Base-by-base conservation (phyloP, 2,797 vertebrate genomes). In the Enteromius trimaculatus region DNA sequence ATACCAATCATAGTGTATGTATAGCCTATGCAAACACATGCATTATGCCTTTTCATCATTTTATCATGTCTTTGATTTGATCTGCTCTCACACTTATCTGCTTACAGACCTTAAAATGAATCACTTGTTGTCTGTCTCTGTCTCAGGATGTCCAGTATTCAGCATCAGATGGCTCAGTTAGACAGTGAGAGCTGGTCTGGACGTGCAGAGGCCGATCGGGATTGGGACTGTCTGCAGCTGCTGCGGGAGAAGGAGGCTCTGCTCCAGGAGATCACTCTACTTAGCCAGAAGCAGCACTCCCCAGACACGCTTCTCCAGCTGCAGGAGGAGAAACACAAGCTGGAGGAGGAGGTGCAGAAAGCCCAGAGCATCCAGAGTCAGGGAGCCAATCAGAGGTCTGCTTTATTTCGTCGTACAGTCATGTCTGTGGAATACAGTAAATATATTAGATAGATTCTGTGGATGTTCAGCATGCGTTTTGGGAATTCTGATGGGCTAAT, bases 191-290 rank as follows among this genome's bases (percentile, higher is more conserved):
- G 96, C 85, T 99, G 98, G 97, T 96, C 97, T 0, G 98, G 97
- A 17, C 96, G 96, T 85, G 97, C 96, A 0, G 98, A 99, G 88
- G 97, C 96, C 0, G 98, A 99, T 92, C 95, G 96, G 3, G 98
- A 99, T 92, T 95, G 95, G 26, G 98, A 98, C 93, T 97, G 95
- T 90, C 88, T 99, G 92, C 97, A 98, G 94, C 96, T 99, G 75
- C 94, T 99, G 92, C 96, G 96, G 1, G 98, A 99, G 92, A 99
- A 99, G 90, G 98, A 99, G 88, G 97, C 97, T 8, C 95, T 99
- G 21, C 94, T 99, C 84, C 98, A 98, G 90, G 98, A 99, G 91
- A 58, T 99, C 78, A 97, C 96, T 88, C 93, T 98, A 86, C 95
- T 98, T 89, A 95, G 96, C 86, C 96, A 96, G 90, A 96, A 97